Evolutionary conservation across 2,888 invertebrate genomes (phyloP).

Genomic region (Agrenia bidenticulata): DNA sequence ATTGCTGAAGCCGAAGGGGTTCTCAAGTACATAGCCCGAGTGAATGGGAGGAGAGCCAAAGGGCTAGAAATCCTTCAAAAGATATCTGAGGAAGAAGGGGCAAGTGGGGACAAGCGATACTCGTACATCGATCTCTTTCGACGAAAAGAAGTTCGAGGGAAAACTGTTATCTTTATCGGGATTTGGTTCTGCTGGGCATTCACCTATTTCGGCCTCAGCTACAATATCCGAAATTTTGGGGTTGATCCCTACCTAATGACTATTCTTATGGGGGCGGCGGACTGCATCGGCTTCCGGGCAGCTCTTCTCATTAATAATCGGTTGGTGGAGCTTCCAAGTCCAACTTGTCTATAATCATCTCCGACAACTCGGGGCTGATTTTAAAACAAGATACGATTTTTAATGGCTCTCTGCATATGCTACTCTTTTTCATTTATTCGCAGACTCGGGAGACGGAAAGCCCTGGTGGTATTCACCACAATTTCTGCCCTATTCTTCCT

Average conservation of each 20-base stretch:
- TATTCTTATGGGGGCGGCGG: conserved; percentile 34
- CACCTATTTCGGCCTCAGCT: conserved; percentile 48
- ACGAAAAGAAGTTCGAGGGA: conserved; percentile 29
- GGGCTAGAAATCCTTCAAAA: conserved; percentile 26
- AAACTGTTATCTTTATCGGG: conserved; percentile 44
- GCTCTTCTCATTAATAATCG: conserved; percentile 41
- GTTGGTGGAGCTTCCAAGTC: no score
- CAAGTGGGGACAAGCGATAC: conserved; percentile 21
- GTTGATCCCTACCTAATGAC: conserved; percentile 42
- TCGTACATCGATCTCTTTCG: conserved; percentile 47
- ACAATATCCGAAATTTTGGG: conserved; percentile 44
- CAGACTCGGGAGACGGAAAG: conserved; percentile 40
- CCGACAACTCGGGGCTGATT: no score
- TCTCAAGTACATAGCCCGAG: conserved; percentile 44
- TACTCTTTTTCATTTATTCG: no score
- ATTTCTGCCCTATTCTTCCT: conserved; percentile 43
- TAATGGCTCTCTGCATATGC: no score
- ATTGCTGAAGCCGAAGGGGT: conserved; percentile 43
- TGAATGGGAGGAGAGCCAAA: conserved; percentile 31
- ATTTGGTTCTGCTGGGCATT: conserved; percentile 50
- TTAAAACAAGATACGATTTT: no score
- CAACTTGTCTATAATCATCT: no score
- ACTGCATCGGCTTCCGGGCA: conserved; percentile 41
- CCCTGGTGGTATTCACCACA: conserved; percentile 37
- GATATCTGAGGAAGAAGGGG: conserved; percentile 38